phyloP scores from a whole-genome alignment of 2,888 invertebrate species.

The Sipunculus nudus region DNA sequence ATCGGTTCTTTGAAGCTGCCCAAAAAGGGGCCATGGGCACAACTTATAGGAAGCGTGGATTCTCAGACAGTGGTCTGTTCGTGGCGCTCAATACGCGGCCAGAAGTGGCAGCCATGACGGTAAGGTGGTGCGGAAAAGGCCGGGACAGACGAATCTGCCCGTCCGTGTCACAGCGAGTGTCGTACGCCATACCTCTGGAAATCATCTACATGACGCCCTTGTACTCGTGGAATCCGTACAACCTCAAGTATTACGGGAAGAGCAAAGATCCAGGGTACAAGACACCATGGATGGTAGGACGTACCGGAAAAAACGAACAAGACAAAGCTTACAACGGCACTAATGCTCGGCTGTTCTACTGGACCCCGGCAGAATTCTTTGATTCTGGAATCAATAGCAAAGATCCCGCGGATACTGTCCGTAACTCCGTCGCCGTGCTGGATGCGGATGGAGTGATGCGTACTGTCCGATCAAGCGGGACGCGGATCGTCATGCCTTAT shows the following conservation, averaged over 20 bases:
- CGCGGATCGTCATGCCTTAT: conserved; percentile 19
- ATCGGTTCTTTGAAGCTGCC: conserved; percentile 18
- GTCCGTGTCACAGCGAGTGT: conserved; percentile 29
- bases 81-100: conserved; percentile 46
- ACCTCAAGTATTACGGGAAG: conserved; percentile 33
- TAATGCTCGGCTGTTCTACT: conserved; percentile 31
- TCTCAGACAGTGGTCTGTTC: conserved; percentile 32
- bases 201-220: conserved; percentile 54
- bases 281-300: background rate
- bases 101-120: conserved; percentile 37
- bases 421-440: background rate
- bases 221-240: conserved; percentile 54
- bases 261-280: background rate
- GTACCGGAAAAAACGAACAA: background rate
- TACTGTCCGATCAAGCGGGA: conserved; percentile 12
- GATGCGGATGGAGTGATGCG: background rate
- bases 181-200: conserved; percentile 55
- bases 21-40: conserved; percentile 14
- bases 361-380: conserved; percentile 44
- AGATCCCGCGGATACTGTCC: conserved; percentile 6
- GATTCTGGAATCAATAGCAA: no score
- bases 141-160: background rate
- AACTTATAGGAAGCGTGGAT: conserved; percentile 10
- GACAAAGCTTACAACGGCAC: conserved; percentile 44
- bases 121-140: conserved; percentile 9